Evolutionary conservation across 2,888 invertebrate species (phyloP).

Genomic region (Glaucopsyche alexis): DNA sequence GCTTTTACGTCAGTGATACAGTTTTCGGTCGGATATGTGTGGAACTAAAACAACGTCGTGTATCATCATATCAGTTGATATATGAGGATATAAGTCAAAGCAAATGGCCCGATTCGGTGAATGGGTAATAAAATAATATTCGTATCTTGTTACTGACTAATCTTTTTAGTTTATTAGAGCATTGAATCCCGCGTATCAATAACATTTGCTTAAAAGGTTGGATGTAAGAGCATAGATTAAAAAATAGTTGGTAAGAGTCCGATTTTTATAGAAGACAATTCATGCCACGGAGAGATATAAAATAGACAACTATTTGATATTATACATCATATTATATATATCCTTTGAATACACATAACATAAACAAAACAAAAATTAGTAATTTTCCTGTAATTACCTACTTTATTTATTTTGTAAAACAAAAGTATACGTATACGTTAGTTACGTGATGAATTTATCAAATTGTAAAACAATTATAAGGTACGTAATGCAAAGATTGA

Average conservation of each 20-base stretch:
- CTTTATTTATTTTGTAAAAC: too few relatives aligned
- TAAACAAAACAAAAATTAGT: too few relatives aligned
- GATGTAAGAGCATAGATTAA: too few relatives aligned
- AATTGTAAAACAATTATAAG: conserved; percentile 65
- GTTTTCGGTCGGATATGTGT: not conserved
- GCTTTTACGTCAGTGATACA: not conserved
- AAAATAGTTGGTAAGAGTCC: too few relatives aligned
- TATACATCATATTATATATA: too few relatives aligned
- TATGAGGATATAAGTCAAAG: conserved; percentile 9
- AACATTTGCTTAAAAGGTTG: too few relatives aligned
- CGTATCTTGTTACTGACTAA: conserved; percentile 5
- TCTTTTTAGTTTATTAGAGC: not conserved
- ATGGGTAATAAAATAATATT: conserved; percentile 11
- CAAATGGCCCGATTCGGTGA: conserved; percentile 10
- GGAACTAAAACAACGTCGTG: not conserved
- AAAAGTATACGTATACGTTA: not conserved
- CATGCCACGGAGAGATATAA: too few relatives aligned
- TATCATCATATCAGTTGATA: conserved; percentile 14
- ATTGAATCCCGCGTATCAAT: not conserved
- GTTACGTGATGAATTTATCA: conserved; percentile 61
- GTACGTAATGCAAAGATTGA: conserved; percentile 63
- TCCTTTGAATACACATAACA: too few relatives aligned
- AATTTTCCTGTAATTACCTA: too few relatives aligned
- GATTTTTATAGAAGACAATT: too few relatives aligned
- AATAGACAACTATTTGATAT: too few relatives aligned